Percentiles rank a stretch among this genome's conserved stretches.
Conservation (phyloP, 1,140 invertebrate species). For the Habropoda laboriosa region DNA sequence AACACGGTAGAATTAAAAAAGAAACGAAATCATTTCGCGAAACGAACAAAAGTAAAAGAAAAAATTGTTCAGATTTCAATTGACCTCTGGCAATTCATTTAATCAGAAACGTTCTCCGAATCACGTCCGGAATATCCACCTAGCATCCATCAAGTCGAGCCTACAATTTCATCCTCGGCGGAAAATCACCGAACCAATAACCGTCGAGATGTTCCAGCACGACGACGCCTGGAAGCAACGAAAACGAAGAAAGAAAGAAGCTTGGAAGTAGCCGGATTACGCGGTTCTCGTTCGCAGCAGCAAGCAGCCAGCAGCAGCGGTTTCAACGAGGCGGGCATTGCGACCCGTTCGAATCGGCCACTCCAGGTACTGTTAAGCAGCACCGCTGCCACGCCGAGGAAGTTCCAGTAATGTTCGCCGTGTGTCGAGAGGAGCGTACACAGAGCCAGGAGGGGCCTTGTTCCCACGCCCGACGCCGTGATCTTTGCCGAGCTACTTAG, state of each 20-base stretch:
- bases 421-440: slow-evolving; percentile 29
- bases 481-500: slow-evolving; percentile 73
- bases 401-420: slow-evolving; percentile 57
- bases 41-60: no score
- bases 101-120: no score
- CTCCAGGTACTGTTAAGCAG: slow-evolving; percentile 65
- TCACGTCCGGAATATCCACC: no score
- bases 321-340: slow-evolving; percentile 38
- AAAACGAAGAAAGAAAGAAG: background rate
- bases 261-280: background rate
- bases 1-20: no score
- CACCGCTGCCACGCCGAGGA: slow-evolving; percentile 49
- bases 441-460: slow-evolving; percentile 67
- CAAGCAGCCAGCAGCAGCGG: no score
- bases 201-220: no score
- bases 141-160: no score
- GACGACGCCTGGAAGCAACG: background rate
- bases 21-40: no score
- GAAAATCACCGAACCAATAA: background rate
- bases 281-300: slow-evolving; percentile 1
- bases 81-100: no score
- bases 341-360: slow-evolving; percentile 50
- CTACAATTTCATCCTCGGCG: no score
- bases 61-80: no score
- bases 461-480: slow-evolving; percentile 76